phyloP scores from a whole-genome alignment of 2,797 vertebrate species.

The Fringilla coelebs region DNA sequence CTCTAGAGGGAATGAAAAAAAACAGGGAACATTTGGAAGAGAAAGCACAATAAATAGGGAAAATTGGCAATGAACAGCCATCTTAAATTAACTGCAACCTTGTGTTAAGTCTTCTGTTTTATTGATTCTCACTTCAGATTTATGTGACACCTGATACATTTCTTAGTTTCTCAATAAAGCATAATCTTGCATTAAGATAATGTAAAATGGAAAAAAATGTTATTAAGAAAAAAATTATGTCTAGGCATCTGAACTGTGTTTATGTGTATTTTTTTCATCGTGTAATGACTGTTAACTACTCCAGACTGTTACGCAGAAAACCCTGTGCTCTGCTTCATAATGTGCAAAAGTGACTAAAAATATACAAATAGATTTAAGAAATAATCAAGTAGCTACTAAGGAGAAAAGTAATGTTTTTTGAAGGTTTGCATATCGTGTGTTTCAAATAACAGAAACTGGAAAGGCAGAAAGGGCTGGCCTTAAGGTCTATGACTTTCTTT shows the following conservation, averaged over 20 bases:
- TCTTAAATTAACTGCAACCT: constrained; percentile 15
- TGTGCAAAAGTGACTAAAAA: background rate
- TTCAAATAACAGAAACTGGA: background rate
- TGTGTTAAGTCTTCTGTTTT: background rate
- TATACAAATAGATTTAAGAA: background rate
- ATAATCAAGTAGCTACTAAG: background rate
- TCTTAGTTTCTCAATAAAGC: background rate
- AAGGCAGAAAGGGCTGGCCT: background rate
- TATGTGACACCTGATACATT: background rate
- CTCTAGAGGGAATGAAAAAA: background rate
- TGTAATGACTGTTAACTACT: background rate
- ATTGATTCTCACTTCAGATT: constrained; percentile 7
- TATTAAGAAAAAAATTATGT: background rate
- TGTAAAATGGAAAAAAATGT: background rate
- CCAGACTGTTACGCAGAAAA: background rate
- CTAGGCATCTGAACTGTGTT: background rate
- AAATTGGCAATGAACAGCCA: background rate
- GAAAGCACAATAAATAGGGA: constrained; percentile 17
- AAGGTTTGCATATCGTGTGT: background rate
- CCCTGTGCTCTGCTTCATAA: background rate
- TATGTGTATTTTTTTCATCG: background rate
- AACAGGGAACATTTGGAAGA: constrained; percentile 13
- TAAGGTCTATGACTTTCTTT: background rate
- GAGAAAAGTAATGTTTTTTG: background rate
- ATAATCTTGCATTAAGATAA: background rate